phyloP scores from a whole-genome alignment of 2,113 vertebrate genomes.

The Nothocercus nigrocapillus region DNA sequence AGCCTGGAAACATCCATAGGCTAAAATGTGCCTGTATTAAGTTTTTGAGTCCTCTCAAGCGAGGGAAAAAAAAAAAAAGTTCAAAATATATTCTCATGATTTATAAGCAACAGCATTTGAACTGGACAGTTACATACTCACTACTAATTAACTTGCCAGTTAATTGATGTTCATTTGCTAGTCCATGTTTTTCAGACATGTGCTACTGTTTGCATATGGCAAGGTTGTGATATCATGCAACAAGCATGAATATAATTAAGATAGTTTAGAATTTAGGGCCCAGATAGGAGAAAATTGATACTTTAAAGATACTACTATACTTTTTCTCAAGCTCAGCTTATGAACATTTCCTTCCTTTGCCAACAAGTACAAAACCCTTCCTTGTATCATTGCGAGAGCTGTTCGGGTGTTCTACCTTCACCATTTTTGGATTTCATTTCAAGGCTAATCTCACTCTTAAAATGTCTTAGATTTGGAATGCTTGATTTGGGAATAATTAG shows the following conservation, averaged over 20 bases:
- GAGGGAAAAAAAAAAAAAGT: background rate
- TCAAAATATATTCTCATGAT: slow-evolving; percentile 2
- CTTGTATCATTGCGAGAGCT: background rate
- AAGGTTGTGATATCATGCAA: background rate
- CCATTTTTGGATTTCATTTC: background rate
- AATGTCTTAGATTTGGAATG: background rate
- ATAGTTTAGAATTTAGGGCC: background rate
- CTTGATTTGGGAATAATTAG: background rate
- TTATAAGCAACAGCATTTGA: slow-evolving; percentile 11
- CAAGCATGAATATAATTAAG: background rate
- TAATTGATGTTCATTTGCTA: slow-evolving; percentile 27
- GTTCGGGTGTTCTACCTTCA: background rate
- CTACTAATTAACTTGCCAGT: slow-evolving; percentile 5
- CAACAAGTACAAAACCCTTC: background rate
- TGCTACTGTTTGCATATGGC: background rate
- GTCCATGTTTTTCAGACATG: background rate
- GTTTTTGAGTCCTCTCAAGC: background rate
- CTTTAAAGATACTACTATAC: background rate
- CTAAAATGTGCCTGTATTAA: background rate
- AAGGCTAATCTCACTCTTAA: background rate
- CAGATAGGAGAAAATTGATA: background rate
- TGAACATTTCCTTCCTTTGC: background rate
- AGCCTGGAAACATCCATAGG: background rate
- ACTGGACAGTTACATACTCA: slow-evolving; percentile 2
- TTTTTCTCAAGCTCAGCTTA: background rate